phyloP scores from a whole-genome alignment of 2,888 invertebrate species.

The Euspilapteryx auroguttella region DNA sequence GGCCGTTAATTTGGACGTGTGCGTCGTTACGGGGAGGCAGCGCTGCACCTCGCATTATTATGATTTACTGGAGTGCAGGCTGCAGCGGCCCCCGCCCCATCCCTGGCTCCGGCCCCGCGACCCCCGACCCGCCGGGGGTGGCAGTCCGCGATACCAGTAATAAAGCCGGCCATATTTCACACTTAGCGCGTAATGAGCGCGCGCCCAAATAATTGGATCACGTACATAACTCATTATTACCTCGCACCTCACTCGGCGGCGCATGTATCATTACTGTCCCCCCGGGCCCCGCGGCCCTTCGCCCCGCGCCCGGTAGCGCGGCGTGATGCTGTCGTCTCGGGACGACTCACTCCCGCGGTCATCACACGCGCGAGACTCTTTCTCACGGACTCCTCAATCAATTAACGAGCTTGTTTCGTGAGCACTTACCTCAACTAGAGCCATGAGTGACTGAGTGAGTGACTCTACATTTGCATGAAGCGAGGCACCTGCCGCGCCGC shows the following conservation, averaged over 20 bases:
- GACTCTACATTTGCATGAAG: too few species aligned
- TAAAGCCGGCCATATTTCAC: conserved; percentile 61
- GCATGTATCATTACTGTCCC: conserved; percentile 50
- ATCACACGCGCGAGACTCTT: not conserved
- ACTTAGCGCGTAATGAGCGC: conserved; percentile 62
- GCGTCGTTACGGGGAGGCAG: too few species aligned
- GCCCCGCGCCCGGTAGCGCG: conserved; percentile 8
- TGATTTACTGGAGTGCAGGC: conserved; percentile 48
- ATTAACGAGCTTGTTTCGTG: too few species aligned
- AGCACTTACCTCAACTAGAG: too few species aligned
- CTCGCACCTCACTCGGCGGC: conserved; percentile 50
- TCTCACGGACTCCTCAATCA: too few species aligned
- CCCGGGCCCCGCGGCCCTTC: conserved; percentile 9
- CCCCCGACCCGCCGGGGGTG: conserved; percentile 8
- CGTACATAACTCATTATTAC: conserved; percentile 64
- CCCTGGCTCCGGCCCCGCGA: not conserved
- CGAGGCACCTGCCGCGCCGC: not conserved
- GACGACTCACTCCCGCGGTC: conserved; percentile 1
- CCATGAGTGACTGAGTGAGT: too few species aligned
- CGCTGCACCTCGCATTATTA: conserved; percentile 55
- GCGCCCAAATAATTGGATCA: conserved; percentile 64
- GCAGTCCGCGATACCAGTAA: conserved; percentile 45
- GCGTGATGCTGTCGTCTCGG: too few species aligned
- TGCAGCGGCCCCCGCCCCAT: conserved; percentile 33
- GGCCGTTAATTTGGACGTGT: too few species aligned